Evolutionary conservation across 2,797 vertebrate species (phyloP).

Genomic region (Anolis apletophallus): DNA sequence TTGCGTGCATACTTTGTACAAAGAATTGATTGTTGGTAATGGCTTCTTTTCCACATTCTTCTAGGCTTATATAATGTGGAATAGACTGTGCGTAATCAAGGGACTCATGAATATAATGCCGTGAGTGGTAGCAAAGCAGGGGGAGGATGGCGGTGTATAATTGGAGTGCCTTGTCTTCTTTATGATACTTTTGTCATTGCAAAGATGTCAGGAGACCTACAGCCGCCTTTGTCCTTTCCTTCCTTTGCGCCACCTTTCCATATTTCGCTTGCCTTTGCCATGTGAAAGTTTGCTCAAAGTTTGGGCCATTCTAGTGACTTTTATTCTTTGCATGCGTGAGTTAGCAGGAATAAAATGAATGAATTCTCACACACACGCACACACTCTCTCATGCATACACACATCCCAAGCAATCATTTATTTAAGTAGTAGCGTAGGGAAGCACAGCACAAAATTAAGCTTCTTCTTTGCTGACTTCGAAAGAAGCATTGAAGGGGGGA

Average conservation of each 20-base stretch:
- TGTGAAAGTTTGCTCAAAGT: constrained; percentile 9
- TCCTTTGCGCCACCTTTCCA: constrained; percentile 31
- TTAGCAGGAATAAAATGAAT: neutral
- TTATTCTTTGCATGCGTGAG: neutral
- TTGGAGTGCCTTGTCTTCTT: constrained; percentile 53
- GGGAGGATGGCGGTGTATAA: constrained; percentile 54
- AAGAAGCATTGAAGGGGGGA: neutral
- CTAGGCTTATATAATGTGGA: constrained; percentile 71
- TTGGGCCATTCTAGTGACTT: neutral
- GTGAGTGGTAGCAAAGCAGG: constrained; percentile 57
- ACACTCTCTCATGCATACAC: neutral
- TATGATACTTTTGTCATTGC: constrained; percentile 53
- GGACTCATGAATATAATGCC: constrained; percentile 66
- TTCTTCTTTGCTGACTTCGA: constrained; percentile 28
- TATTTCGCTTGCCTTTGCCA: constrained; percentile 9
- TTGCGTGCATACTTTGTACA: constrained; percentile 57
- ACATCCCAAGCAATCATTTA: neutral
- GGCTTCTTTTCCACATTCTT: constrained; percentile 72
- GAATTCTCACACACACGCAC: neutral
- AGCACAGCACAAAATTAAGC: neutral
- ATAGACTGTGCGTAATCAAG: constrained; percentile 62
- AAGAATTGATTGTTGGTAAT: constrained; percentile 76
- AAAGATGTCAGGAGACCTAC: constrained; percentile 60
- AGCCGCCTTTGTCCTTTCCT: constrained; percentile 32
- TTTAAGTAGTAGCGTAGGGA: neutral